These are phyloP conservation scores for Benthosema pterotum DNA, from an alignment of 2,797 vertebrate genomes.

Conservation along the genomic window DNA sequence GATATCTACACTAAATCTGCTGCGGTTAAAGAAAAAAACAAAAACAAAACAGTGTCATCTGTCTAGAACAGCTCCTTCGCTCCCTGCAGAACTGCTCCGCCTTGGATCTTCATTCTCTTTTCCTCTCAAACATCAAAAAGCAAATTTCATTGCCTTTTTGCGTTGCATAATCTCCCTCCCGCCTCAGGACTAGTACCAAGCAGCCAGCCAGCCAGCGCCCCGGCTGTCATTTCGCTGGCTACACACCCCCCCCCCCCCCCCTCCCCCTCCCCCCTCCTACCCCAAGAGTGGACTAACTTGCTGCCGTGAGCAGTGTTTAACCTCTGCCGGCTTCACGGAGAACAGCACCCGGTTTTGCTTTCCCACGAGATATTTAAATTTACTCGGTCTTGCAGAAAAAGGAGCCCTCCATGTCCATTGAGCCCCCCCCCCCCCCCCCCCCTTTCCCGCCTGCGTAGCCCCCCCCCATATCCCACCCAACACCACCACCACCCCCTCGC, in stretches of 20 bases:
- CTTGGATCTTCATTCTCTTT: conserved; percentile 44
- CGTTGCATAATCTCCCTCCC: conserved; percentile 42
- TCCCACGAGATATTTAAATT: conserved; percentile 40
- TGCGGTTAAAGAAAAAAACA: too few species aligned
- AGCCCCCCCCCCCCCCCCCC: conserved; percentile 24
- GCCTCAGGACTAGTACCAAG: conserved; percentile 32
- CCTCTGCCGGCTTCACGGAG: conserved; percentile 33
- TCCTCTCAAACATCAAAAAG: conserved; percentile 31
- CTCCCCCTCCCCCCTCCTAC: conserved; percentile 3
- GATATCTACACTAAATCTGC: conserved; percentile 37
- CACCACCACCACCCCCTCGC: too few species aligned
- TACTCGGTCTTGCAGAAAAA: conserved; percentile 53
- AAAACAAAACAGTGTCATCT: conserved; percentile 51
- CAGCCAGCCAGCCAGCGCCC: too few species aligned
- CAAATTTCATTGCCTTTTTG: conserved; percentile 49
- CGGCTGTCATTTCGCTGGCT: conserved; percentile 4
- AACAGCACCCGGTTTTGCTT: conserved; percentile 41
- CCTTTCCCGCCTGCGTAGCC: conserved; percentile 8
- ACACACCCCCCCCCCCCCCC: neutral
- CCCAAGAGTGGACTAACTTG: conserved; percentile 32
- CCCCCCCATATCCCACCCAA: too few species aligned
- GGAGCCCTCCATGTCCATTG: conserved; percentile 26
- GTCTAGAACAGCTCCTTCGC: conserved; percentile 33
- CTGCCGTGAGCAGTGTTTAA: conserved; percentile 53
- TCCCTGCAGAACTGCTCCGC: conserved; percentile 32